These are phyloP conservation scores for Centrocercus urophasianus DNA, from an alignment of 2,113 vertebrate genomes.

Conservation along the genomic window DNA sequence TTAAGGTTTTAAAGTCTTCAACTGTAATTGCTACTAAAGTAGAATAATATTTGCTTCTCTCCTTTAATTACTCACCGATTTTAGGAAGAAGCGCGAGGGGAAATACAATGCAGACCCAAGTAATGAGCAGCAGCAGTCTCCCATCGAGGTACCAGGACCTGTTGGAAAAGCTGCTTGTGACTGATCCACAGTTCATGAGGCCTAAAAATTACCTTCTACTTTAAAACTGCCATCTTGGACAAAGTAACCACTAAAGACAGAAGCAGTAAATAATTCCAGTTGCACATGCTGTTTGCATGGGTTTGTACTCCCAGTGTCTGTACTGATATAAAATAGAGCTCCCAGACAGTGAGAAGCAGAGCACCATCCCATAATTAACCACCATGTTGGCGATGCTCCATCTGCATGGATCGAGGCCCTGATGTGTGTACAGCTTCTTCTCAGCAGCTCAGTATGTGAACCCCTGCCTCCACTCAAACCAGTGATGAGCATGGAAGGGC, in stretches of 20 bases:
- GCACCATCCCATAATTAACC: fast-evolving
- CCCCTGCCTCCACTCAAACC: neutral
- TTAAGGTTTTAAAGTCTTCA: slow-evolving; percentile 69
- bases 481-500: neutral
- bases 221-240: neutral
- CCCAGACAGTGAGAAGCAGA: neutral
- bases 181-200: neutral
- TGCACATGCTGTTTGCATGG: neutral
- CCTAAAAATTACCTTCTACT: neutral
- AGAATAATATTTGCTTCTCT: slow-evolving; percentile 52
- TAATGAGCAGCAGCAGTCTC: slow-evolving; percentile 83
- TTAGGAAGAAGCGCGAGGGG: slow-evolving; percentile 91
- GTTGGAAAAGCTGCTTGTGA: slow-evolving; percentile 36
- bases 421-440: neutral
- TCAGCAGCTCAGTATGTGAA: neutral
- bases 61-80: slow-evolving; percentile 88
- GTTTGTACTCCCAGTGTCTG: neutral
- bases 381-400: neutral
- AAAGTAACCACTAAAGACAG: neutral
- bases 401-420: neutral
- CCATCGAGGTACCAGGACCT: slow-evolving; percentile 92
- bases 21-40: slow-evolving; percentile 63
- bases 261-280: neutral
- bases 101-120: slow-evolving; percentile 85
- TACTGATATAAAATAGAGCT: neutral